These are phyloP conservation scores for Darevskia mixta DNA, from an alignment of 2,797 vertebrate genomes.

Conservation along the genomic window DNA sequence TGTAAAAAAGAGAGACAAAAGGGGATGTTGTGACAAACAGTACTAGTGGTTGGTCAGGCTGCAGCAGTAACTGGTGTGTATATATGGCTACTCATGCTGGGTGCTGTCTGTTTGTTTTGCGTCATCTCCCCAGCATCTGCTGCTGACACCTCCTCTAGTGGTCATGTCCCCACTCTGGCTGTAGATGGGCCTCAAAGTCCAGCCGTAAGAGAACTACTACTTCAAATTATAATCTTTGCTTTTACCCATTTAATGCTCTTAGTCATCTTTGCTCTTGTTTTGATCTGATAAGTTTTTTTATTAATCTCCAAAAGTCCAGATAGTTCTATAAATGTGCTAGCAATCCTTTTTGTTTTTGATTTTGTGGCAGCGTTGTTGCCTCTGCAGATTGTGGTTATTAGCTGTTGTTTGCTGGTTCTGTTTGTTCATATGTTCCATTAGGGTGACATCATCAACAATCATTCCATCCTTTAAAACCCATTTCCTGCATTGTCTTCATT, in stretches of 20 bases:
- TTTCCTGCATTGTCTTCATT: background rate
- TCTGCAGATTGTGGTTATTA: slow-evolving; percentile 16
- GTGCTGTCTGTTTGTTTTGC: background rate
- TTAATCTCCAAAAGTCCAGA: background rate
- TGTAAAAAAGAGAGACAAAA: background rate
- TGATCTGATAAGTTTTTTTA: background rate
- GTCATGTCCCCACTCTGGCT: background rate
- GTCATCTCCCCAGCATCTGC: background rate
- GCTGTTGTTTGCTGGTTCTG: slow-evolving; percentile 55
- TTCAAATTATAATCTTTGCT: slow-evolving; percentile 55
- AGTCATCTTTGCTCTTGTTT: background rate
- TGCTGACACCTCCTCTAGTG: background rate
- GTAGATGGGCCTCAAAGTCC: background rate
- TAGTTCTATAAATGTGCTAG: background rate
- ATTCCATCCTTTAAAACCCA: background rate
- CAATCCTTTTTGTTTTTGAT: slow-evolving; percentile 41
- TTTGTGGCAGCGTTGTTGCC: slow-evolving; percentile 32
- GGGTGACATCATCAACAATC: slow-evolving; percentile 33
- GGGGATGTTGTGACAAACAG: no score
- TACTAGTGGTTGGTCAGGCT: no score
- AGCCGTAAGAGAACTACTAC: background rate
- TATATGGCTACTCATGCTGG: background rate
- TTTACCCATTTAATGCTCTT: slow-evolving; percentile 55
- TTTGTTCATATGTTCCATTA: slow-evolving; percentile 12
- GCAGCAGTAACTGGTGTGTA: background rate